Percentiles rank a stretch among this genome's conserved stretches.
phyloP scores from a whole-genome alignment of 2,888 invertebrate genomes.

The Nephrocerus scutellatus region DNA sequence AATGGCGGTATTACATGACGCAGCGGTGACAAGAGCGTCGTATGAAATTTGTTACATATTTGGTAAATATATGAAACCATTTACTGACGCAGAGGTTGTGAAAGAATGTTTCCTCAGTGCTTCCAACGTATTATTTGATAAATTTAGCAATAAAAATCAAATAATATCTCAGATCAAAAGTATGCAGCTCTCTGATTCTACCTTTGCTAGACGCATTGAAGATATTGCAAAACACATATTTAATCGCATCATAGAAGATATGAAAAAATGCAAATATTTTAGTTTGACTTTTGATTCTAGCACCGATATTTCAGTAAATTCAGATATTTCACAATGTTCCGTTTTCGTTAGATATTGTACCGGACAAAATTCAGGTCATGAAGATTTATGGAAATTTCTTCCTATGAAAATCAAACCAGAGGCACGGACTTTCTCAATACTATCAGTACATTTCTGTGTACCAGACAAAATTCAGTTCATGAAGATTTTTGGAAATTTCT shows the following conservation, averaged over 20 bases:
- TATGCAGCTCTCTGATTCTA: constrained; percentile 4
- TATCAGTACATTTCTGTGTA: not conserved
- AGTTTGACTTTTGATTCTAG: constrained; percentile 8
- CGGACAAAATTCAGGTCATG: no score
- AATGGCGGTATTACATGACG: not conserved
- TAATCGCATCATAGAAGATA: no score
- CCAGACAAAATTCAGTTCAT: no score
- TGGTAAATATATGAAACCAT: constrained; percentile 7
- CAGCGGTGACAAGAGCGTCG: constrained; percentile 1
- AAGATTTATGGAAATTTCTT: no score
- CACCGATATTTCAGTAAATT: no score
- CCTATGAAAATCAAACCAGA: constrained; percentile 7
- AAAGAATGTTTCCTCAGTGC: constrained; percentile 5
- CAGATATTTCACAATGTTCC: constrained; percentile 2
- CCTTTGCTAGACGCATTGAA: constrained; percentile 3
- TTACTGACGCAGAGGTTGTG: no score
- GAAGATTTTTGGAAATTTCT: constrained; percentile 6
- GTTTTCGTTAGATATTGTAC: constrained; percentile 6
- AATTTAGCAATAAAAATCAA: no score
- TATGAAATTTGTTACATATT: constrained; percentile 2
- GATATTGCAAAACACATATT: no score
- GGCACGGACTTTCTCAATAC: not conserved
- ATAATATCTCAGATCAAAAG: constrained; percentile 1
- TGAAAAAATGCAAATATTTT: constrained; percentile 4
- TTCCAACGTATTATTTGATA: constrained; percentile 4